These are phyloP conservation scores for Therioaphis trifolii DNA, from an alignment of 2,888 invertebrate genomes.

Conservation along the genomic window DNA sequence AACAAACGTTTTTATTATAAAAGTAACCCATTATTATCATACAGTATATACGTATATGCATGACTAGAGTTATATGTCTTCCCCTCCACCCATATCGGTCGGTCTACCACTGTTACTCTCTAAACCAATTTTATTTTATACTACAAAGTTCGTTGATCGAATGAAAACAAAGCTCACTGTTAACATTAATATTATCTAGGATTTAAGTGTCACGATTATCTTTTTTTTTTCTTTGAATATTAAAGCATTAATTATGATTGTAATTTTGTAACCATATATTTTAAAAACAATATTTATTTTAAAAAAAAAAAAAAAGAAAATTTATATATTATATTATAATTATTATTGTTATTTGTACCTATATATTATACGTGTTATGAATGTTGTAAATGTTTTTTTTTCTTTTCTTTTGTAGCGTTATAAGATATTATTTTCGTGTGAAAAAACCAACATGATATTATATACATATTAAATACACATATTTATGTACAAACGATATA, in stretches of 20 bases:
- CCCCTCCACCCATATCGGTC: background rate
- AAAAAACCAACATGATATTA: slow-evolving; percentile 11
- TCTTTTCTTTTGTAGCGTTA: slow-evolving; percentile 37
- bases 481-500: background rate
- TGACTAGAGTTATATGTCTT: background rate
- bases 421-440: slow-evolving; percentile 52
- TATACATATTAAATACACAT: background rate
- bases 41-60: background rate
- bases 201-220: slow-evolving; percentile 24
- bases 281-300: slow-evolving; percentile 50
- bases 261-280: slow-evolving; percentile 50
- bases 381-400: slow-evolving; percentile 52
- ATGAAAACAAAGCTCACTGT: slow-evolving; percentile 57
- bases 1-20: background rate
- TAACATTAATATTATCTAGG: slow-evolving; percentile 15
- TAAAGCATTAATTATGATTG: slow-evolving; percentile 47
- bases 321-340: slow-evolving; percentile 44
- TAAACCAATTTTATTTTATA: slow-evolving; percentile 10
- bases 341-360: slow-evolving; percentile 49
- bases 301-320: slow-evolving; percentile 44
- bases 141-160: slow-evolving; percentile 6
- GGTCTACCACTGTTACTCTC: background rate
- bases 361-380: slow-evolving; percentile 47
- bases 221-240: slow-evolving; percentile 39
- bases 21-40: no score